These are phyloP conservation scores for Ormyrus rosae DNA, from an alignment of 2,888 invertebrate species.

Conservation along the genomic window DNA sequence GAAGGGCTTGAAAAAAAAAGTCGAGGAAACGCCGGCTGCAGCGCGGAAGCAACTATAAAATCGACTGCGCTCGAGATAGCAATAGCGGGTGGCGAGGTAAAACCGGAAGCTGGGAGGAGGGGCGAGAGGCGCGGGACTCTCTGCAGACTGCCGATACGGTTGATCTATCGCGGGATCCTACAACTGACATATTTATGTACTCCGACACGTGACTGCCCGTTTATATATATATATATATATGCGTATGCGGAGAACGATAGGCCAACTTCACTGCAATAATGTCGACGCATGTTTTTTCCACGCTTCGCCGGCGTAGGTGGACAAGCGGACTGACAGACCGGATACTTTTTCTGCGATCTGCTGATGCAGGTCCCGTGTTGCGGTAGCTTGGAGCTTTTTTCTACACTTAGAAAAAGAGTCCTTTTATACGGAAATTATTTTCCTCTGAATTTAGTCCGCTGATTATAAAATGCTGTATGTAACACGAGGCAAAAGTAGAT, in stretches of 20 bases:
- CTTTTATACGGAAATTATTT: no score
- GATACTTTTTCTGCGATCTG: no score
- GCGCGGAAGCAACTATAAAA: slow-evolving; percentile 27
- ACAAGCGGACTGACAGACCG: no score
- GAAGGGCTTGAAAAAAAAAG: no score
- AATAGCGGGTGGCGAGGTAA: background rate
- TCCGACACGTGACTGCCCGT: background rate
- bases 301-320: no score
- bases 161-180: slow-evolving; percentile 39
- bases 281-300: background rate
- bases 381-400: no score
- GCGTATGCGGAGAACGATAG: background rate
- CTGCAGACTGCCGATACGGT: slow-evolving; percentile 39
- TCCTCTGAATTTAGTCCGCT: no score
- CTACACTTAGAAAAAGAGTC: no score
- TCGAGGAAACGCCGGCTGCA: no score
- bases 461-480: no score
- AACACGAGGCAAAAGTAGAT: no score
- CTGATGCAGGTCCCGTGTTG: no score
- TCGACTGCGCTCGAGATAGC: background rate
- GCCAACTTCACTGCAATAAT: background rate
- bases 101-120: background rate
- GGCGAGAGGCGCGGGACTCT: background rate
- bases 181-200: slow-evolving; percentile 48
- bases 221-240: slow-evolving; percentile 3